These are phyloP conservation scores for Ganaspis sp. DNA, from an alignment of 1,140 invertebrate species.

Conservation along the genomic window DNA sequence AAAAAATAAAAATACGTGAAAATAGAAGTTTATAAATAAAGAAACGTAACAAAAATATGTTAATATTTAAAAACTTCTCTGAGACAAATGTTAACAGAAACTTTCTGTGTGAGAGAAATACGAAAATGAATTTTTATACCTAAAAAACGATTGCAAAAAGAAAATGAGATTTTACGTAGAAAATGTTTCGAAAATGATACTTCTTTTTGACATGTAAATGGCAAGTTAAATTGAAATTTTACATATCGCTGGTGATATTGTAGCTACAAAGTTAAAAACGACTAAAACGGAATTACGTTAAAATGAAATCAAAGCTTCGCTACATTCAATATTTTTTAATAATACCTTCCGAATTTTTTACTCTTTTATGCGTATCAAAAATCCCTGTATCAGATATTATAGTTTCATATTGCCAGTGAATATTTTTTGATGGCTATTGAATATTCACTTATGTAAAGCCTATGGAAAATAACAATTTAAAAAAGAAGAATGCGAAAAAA, in stretches of 20 bases:
- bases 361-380: neutral
- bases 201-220: neutral
- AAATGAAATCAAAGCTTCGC: neutral
- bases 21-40: too few relatives aligned
- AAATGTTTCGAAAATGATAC: neutral
- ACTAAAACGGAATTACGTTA: too few relatives aligned
- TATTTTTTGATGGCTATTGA: neutral
- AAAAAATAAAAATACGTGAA: too few relatives aligned
- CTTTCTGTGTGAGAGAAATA: too few relatives aligned
- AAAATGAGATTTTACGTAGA: neutral
- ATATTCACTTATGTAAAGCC: constrained; percentile 1
- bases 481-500: neutral
- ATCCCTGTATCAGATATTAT: neutral
- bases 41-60: too few relatives aligned
- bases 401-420: neutral
- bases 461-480: neutral
- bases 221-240: neutral
- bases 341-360: neutral
- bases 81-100: too few relatives aligned
- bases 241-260: neutral
- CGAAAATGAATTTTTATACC: too few relatives aligned
- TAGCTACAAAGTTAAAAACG: too few relatives aligned
- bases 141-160: too few relatives aligned
- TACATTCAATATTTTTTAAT: neutral
- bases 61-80: too few relatives aligned